A percentile compares a stretch with the other conserved stretches of the same genome.
Conservation (phyloP, 2,888 invertebrate species). For the Andrena bucephala region DNA sequence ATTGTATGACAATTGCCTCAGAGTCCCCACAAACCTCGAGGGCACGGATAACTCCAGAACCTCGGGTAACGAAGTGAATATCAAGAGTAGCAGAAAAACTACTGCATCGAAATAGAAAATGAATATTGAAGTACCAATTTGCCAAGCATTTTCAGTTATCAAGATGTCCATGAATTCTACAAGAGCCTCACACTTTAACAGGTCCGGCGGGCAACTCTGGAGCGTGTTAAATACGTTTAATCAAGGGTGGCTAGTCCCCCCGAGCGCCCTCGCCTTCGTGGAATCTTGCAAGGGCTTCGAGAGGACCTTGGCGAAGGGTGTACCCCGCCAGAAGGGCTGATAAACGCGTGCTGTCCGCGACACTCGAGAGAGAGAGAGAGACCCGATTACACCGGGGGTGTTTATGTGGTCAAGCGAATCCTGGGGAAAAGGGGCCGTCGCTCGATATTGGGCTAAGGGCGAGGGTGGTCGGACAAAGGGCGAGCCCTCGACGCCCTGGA, state of each 20-base stretch:
- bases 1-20: no score
- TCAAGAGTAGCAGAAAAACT: no score
- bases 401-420: constrained; percentile 52
- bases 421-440: constrained; percentile 32
- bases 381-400: constrained; percentile 52
- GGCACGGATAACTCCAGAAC: no score
- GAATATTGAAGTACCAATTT: neutral
- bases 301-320: neutral
- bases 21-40: no score
- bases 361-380: constrained; percentile 11
- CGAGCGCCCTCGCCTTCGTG: neutral
- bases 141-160: neutral
- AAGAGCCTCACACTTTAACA: no score
- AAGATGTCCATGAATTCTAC: no score
- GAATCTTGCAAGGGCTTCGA: constrained; percentile 18
- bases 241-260: constrained; percentile 1
- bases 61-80: no score
- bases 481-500: neutral
- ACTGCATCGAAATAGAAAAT: no score
- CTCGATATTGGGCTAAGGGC: constrained; percentile 47
- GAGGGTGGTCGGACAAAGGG: constrained; percentile 52
- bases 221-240: constrained; percentile 17
- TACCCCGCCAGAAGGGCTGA: constrained; percentile 1
- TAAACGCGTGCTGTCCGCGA: constrained; percentile 31
- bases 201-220: neutral